Percentiles rank a stretch among this genome's conserved stretches.
phyloP scores from a whole-genome alignment of 1,140 invertebrate genomes.

The Euura lappo region DNA sequence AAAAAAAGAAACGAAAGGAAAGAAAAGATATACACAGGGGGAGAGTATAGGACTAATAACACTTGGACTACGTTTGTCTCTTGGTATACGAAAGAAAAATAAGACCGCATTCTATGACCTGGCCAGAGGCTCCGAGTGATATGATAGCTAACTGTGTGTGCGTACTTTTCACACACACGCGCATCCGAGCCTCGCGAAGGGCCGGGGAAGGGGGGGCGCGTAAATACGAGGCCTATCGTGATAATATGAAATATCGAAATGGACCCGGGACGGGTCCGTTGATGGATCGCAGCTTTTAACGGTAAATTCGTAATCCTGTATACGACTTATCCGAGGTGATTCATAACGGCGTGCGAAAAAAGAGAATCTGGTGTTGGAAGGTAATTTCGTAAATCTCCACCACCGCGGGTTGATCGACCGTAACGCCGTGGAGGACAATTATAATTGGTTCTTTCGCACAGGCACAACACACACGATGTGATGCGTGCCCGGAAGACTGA shows the following conservation, averaged over 20 bases:
- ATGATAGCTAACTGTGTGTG: neutral
- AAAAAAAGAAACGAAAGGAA: neutral
- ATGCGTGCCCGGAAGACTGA: neutral
- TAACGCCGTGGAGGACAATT: too few species aligned
- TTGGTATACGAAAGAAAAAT: neutral
- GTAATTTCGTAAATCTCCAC: too few species aligned
- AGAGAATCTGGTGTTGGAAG: too few species aligned
- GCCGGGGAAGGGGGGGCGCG: neutral
- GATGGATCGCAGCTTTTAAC: constrained; percentile 3
- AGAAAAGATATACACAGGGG: neutral
- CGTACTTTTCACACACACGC: neutral
- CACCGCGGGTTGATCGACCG: too few species aligned
- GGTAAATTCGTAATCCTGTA: neutral
- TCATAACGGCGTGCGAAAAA: neutral
- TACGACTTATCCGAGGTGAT: neutral
- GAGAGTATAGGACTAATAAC: constrained; percentile 5
- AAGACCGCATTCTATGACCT: neutral
- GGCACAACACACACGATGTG: too few species aligned
- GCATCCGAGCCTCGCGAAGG: neutral
- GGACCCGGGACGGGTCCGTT: neutral
- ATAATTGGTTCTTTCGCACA: too few species aligned
- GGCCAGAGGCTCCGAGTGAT: neutral
- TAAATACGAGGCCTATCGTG: neutral
- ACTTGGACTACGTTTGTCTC: constrained; percentile 4
- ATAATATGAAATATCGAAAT: constrained; percentile 2